Evolutionary conservation across 2,797 vertebrate genomes (phyloP), one percentile per base, ranked within the genome.

Genomic region (Myoxocephalus aenaeus): DNA sequence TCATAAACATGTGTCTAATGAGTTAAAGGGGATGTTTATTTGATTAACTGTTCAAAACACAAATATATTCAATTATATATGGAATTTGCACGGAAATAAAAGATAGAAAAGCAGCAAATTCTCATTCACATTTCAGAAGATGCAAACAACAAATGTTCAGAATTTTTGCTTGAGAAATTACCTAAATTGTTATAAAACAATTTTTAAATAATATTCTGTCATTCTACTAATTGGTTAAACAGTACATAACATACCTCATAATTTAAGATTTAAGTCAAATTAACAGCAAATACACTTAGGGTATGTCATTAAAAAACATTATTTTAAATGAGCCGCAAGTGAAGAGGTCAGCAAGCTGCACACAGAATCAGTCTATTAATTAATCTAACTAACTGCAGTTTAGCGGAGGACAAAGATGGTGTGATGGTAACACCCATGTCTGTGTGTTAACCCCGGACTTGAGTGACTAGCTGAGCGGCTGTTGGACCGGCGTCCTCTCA

Each of bases 401-500:
- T 32, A 54, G 53, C 53, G 44, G 53, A 62, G 36, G 62, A 71
- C 62, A 65, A 38, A 42, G 42, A 20, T 13, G 7, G 22, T 65
- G 64, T 74, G 62, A 64, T 32, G 67, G 63, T 58, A 65, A 56
- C 48, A 56, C 57, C 48, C 34, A 42, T 32, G 54, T 70, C 70
- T 68, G 46, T 29, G 34, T 75, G 63, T 57, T 58, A 73, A 72
- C 51, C 46, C 51, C 0, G 0, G 71, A 53, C 71, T 61, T 65
- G 64, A 64, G 62, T 67, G 71, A 83, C 34, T 68, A 81, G 75
- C 79, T 65, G 79, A 81, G 77, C 77, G 54, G 80, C 46, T 70
- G 72, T 63, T 56, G 22, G 65, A 58, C 46, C 40, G 56, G 65
- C 71, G 75, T 81, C 48, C 56, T 18, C 62, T 73, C 53, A 61